phyloP scores from a whole-genome alignment of 2,113 vertebrate genomes.

The Takifugu bimaculatus region DNA sequence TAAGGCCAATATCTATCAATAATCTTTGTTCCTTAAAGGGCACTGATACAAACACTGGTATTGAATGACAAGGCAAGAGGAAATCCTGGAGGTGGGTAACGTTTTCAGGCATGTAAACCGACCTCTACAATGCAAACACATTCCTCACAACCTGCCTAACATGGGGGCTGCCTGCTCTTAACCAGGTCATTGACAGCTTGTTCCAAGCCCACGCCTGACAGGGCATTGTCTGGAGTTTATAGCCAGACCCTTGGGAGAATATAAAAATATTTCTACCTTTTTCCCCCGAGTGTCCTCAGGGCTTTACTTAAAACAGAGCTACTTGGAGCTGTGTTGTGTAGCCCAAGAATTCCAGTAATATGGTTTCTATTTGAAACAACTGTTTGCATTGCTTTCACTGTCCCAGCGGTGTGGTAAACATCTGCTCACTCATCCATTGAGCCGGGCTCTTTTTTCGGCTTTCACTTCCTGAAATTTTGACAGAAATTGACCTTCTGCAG shows the following conservation, averaged over 20 bases:
- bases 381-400: background rate
- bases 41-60: background rate
- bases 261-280: background rate
- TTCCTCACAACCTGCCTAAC: conserved; percentile 31
- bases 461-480: conserved; percentile 28
- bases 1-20: conserved; percentile 3
- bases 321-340: conserved; percentile 1
- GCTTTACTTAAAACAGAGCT: conserved; percentile 6
- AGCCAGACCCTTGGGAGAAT: background rate
- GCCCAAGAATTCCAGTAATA: background rate
- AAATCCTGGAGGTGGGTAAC: conserved; percentile 31
- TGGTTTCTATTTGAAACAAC: conserved; percentile 2
- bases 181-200: conserved; percentile 29
- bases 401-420: background rate
- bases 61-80: background rate
- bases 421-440: background rate
- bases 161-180: conserved; percentile 40
- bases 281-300: background rate
- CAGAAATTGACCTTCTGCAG: conserved; percentile 34
- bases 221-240: conserved; percentile 3
- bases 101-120: conserved; percentile 32
- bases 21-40: no score
- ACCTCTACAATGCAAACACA: conserved; percentile 32
- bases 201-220: conserved; percentile 11
- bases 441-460: background rate